phyloP scores from a whole-genome alignment of 2,888 invertebrate species.

The Lepidocyrtoides sp. region DNA sequence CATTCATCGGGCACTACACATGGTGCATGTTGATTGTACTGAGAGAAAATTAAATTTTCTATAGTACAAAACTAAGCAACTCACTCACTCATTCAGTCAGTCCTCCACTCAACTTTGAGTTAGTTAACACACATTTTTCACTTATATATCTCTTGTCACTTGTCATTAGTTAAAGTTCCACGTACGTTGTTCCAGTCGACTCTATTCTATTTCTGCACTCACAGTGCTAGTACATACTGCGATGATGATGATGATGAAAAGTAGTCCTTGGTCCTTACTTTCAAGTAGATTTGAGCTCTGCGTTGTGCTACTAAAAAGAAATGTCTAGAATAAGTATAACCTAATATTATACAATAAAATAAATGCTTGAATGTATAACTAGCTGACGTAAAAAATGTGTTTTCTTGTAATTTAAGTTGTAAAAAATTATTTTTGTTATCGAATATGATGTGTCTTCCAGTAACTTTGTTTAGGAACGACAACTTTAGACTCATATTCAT shows the following conservation, averaged over 20 bases:
- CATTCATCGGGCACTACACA: not conserved
- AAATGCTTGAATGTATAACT: not conserved
- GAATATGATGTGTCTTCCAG: not conserved
- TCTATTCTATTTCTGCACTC: too few relatives aligned
- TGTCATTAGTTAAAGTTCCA: constrained; percentile 70
- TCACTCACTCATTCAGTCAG: not conserved
- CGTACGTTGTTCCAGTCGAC: too few relatives aligned
- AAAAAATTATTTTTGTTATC: constrained; percentile 13
- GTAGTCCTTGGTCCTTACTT: not conserved
- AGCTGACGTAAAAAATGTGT: not conserved
- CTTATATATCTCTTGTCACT: constrained; percentile 31
- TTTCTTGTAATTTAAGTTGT: not conserved
- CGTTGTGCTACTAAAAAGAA: not conserved
- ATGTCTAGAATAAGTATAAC: not conserved
- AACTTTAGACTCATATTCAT: too few relatives aligned
- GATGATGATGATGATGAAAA: not conserved
- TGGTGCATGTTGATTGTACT: not conserved
- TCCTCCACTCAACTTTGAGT: constrained; percentile 36
- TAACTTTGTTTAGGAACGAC: not conserved
- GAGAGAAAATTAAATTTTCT: constrained; percentile 11
- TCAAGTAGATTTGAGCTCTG: not conserved
- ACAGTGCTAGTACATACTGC: not conserved
- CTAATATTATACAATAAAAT: too few relatives aligned
- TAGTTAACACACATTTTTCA: constrained; percentile 54
- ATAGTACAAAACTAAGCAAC: constrained; percentile 5